Base-by-base conservation (phyloP, 1,140 invertebrate genomes). In the Piezodorus guildinii region DNA sequence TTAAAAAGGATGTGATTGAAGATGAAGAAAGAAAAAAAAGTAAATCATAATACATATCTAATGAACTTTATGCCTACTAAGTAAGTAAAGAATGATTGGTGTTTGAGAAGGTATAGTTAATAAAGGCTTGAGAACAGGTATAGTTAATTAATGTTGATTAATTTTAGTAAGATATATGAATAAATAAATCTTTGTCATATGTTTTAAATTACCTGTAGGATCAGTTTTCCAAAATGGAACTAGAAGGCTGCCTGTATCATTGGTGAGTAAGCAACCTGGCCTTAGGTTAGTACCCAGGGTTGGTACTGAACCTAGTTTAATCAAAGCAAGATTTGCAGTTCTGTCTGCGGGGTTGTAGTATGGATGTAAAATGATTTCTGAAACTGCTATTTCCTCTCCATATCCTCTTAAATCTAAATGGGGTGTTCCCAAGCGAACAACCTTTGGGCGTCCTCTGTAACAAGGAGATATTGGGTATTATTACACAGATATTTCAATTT, bases 391-490 rank as follows among this genome's bases (percentile, higher is more conserved):
- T 21, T 56, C 52, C 23, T 23, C 15, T 25, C 52, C 52, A 15
- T 25, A 23, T 15, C 23, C 52, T 25, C 23, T 15, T n/a, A 49
- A 49, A 15, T 56, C 52, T 16, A 56, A 23, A 21, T 23, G 19
- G 15, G 19, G 52, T 23, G 19, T 56, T 23, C 52, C 52, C 15
- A 56, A 25, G 17, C 52, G 17, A 15, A 25, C 52, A 16, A 56
- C 52, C 15, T 56, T 56, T 21, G 52, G 52, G 6, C 52, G 52
- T 16, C 52, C 52, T 25, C 52, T 56, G 52, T 15, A 21, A 56
- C 15, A 56, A 21, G 5, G 17, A 3, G 1, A 27, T 27, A 56
- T 21, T 3, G 5, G 17, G 12, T 39, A 10, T 39, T 39, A 39
- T 39, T 39, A 10, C n/a, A n/a, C n/a, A n/a, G n/a, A n/a, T n/a